phyloP scores from a whole-genome alignment of 2,797 vertebrate species.

The Bucorvus abyssinicus region DNA sequence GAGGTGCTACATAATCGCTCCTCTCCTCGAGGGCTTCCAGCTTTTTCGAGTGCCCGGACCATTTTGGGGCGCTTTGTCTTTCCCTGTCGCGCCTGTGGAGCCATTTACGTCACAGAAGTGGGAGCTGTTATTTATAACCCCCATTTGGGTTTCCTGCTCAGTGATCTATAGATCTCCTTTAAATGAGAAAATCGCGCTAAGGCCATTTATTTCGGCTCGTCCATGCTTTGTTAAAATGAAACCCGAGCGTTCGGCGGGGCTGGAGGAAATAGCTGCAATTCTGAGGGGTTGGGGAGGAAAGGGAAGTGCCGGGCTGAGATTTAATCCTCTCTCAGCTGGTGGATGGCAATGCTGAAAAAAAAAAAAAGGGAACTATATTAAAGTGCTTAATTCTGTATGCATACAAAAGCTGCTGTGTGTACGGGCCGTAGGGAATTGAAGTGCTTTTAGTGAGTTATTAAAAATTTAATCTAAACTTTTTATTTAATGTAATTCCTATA shows the following conservation, averaged over 20 bases:
- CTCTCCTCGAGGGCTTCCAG: not conserved
- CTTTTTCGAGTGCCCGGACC: not conserved
- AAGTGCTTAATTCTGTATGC: not conserved
- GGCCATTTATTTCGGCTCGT: not conserved
- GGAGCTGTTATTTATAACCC: not conserved
- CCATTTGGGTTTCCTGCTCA: not conserved
- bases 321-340: not conserved
- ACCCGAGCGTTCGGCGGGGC: not conserved
- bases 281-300: not conserved
- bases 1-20: not conserved
- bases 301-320: not conserved
- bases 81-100: not conserved
- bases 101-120: not conserved
- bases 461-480: constrained; percentile 71
- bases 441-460: constrained; percentile 69
- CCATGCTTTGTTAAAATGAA: not conserved
- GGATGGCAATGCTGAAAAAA: not conserved
- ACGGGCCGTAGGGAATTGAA: not conserved
- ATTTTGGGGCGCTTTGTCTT: not conserved
- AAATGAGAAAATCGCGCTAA: not conserved
- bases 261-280: not conserved
- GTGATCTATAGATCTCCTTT: not conserved
- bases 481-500: constrained; percentile 35
- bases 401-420: not conserved
- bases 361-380: not conserved